phyloP scores from a whole-genome alignment of 2,797 vertebrate species.

The Ammospiza maritima region DNA sequence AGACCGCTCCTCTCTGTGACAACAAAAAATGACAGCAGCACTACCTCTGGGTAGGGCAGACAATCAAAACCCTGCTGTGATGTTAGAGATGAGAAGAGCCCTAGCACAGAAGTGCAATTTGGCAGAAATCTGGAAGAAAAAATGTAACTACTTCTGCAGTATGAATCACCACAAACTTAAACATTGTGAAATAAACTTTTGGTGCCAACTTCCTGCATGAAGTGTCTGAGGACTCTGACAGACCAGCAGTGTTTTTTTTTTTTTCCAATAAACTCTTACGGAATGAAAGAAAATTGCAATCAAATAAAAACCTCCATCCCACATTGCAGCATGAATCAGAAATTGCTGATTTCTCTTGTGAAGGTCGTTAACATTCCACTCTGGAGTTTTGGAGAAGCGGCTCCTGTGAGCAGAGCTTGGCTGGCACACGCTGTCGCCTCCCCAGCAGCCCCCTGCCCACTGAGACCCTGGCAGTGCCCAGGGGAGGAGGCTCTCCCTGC shows the following conservation, averaged over 20 bases:
- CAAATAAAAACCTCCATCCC: neutral
- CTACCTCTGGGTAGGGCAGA: no score
- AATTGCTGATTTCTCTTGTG: neutral
- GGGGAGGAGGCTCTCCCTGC: neutral
- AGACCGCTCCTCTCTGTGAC: neutral
- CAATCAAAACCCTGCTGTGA: accelerated
- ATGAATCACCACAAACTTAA: neutral
- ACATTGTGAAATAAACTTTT: neutral
- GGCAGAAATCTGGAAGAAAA: neutral
- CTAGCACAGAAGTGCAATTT: neutral
- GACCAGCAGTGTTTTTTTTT: neutral
- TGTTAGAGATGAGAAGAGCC: neutral
- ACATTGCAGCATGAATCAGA: neutral
- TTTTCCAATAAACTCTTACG: neutral
- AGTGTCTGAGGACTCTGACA: neutral
- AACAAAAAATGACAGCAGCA: neutral
- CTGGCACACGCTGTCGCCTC: neutral
- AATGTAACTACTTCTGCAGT: neutral
- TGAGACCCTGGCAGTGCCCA: neutral
- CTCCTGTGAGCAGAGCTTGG: neutral
- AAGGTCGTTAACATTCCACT: neutral
- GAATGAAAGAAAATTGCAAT: neutral
- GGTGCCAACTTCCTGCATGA: neutral
- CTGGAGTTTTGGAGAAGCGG: neutral
- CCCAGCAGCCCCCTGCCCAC: neutral